phyloP scores from a whole-genome alignment of 2,797 vertebrate species.

The Notolepis coatsorum region DNA sequence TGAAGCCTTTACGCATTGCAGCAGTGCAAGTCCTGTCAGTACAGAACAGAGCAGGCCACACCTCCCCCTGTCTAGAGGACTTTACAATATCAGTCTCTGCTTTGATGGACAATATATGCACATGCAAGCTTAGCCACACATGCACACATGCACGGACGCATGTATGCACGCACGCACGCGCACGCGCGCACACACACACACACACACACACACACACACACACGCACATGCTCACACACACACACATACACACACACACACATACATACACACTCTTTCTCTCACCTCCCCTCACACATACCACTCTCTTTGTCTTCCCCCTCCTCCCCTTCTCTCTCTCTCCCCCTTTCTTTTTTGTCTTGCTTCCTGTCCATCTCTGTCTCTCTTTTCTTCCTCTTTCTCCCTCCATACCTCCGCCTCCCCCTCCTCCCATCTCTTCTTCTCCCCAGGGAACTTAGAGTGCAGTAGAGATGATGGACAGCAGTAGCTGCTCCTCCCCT shows the following conservation, averaged over 20 bases:
- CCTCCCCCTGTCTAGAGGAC: constrained; percentile 64
- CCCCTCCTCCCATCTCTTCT: background rate
- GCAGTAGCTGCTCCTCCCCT: constrained; percentile 65
- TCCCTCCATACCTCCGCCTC: background rate
- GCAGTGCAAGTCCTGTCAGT: constrained; percentile 27
- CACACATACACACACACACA: no score
- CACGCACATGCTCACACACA: no score
- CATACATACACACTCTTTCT: no score
- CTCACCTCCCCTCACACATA: background rate
- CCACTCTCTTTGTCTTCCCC: background rate
- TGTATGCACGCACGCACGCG: constrained; percentile 24
- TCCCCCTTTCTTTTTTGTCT: constrained; percentile 19
- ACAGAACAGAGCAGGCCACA: constrained; percentile 49
- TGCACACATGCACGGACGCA: background rate
- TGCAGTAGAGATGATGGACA: constrained; percentile 74
- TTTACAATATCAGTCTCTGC: constrained; percentile 56
- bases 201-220: background rate
- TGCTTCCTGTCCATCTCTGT: no score
- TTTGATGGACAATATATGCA: constrained; percentile 55
- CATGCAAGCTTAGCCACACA: background rate
- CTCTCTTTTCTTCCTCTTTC: constrained; percentile 6
- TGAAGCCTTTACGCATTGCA: constrained; percentile 79
- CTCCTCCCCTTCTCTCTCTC: constrained; percentile 8
- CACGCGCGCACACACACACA: constrained; percentile 31
- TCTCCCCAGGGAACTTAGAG: constrained; percentile 60